Evolutionary conservation across 1,140 invertebrate genomes (phyloP), one percentile per base, ranked within the genome.

Genomic region (Cotesia typhae): DNA sequence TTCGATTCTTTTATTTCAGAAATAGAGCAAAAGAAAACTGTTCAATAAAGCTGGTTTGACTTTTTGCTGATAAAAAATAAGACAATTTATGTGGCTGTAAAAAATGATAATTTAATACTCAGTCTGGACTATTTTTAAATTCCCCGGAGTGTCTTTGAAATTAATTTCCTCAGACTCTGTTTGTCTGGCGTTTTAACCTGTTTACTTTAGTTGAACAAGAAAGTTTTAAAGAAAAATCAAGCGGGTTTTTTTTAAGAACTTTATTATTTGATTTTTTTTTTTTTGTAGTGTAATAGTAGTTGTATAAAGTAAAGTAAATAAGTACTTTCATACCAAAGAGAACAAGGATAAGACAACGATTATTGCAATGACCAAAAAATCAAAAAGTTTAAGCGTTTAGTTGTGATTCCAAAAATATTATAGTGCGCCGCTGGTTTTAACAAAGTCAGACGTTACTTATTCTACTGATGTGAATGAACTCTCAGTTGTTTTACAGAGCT

Each of bases 401-500:
- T 65, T 72, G 41, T 64, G 55, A 79, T 79, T 57, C 70, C 67
- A 71, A 73, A 76, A 79, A 80, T 80, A 80, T 79, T 79, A 78
- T 79, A 76, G 74, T 78, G 71, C 41, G 41, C 68, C 71, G 73
- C 64, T 38, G 64, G 55, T 55, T 53, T 59, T 53, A 52, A 72
- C 63, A 47, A 47, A 47, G 41, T 65, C 71, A 59, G 57, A 53
- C 71, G 70, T 47, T 47, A 10, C 6, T 10, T 47, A 52, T 20
- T 63, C 38, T 70, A 38, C 67, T 68, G 41, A 80, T 82, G 81
- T 84, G 82, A 84, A 84, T 77, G 83, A 84, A 84, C 83, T 83
- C 80, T 72, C 72, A 65, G 36, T 41, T 37, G 28, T 41, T 57
- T 61, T 36, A 68, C n/a, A 36, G 38, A 59, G 57, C 41, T 47